Evolutionary conservation across 2,113 vertebrate species (phyloP).

Genomic region (Dolichotis patagonum): DNA sequence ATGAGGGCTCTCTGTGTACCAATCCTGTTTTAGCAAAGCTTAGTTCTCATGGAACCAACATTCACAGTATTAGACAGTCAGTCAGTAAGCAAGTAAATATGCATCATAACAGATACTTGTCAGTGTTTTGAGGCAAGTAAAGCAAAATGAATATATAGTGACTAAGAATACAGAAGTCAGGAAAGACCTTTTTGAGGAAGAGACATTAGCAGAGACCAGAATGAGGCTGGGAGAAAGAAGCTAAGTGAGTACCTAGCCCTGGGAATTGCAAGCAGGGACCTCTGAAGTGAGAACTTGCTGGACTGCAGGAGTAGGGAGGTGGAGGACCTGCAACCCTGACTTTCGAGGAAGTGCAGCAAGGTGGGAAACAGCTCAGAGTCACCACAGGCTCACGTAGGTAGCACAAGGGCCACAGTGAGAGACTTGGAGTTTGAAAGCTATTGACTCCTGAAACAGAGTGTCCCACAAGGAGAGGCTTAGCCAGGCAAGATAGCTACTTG

Average conservation of each 20-base stretch:
- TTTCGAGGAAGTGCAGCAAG: background rate
- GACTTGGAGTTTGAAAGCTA: accelerated
- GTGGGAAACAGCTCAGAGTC: background rate
- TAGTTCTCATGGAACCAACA: accelerated
- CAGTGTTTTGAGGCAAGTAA: background rate
- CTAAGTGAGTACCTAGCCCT: accelerated
- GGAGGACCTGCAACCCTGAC: background rate
- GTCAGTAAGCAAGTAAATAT: accelerated
- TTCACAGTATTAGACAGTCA: accelerated
- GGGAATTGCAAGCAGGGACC: accelerated
- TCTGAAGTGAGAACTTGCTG: background rate
- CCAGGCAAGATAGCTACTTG: accelerated
- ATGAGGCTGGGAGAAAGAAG: no score
- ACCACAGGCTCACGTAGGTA: accelerated
- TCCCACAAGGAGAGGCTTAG: accelerated
- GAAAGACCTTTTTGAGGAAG: background rate
- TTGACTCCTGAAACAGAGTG: accelerated
- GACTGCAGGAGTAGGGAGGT: accelerated
- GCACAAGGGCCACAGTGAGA: background rate
- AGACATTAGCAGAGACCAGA: no score
- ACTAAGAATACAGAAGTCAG: background rate
- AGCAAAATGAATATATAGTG: background rate
- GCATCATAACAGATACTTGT: accelerated
- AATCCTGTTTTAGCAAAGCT: accelerated
- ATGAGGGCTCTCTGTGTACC: accelerated